phyloP scores from a whole-genome alignment of 2,888 invertebrate genomes.

The Pristionchus arcanus region DNA sequence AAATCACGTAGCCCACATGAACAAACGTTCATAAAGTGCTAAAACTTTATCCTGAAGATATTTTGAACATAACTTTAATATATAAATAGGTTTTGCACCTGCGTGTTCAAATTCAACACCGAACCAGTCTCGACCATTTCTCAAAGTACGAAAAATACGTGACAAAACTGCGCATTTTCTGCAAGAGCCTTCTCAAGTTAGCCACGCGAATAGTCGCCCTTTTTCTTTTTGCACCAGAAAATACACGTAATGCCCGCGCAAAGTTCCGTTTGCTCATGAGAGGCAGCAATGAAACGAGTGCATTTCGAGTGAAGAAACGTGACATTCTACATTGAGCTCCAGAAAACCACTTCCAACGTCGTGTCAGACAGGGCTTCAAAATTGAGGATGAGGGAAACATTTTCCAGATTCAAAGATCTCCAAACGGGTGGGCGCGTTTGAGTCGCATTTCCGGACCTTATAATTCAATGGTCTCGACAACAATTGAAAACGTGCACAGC shows the following conservation, averaged over 20 bases:
- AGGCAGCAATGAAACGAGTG: too few relatives aligned
- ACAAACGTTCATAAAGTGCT: too few relatives aligned
- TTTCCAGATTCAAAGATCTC: background rate
- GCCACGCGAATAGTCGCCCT: background rate
- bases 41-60: too few relatives aligned
- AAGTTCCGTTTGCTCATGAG: background rate
- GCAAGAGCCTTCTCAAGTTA: background rate
- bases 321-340: too few relatives aligned
- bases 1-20: too few relatives aligned
- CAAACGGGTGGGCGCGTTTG: conserved; percentile 8
- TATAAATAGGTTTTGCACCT: background rate
- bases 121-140: background rate
- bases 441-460: background rate
- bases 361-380: too few relatives aligned
- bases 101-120: background rate
- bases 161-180: background rate
- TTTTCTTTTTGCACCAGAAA: background rate
- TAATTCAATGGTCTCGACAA: conserved; percentile 14
- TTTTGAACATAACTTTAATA: too few relatives aligned
- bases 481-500: background rate
- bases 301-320: too few relatives aligned
- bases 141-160: background rate
- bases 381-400: background rate
- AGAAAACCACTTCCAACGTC: too few relatives aligned
- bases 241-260: background rate